Evolutionary conservation across 2,888 invertebrate species (phyloP), one percentile per base, ranked within the genome.

Genomic region (Meloe dianella): DNA sequence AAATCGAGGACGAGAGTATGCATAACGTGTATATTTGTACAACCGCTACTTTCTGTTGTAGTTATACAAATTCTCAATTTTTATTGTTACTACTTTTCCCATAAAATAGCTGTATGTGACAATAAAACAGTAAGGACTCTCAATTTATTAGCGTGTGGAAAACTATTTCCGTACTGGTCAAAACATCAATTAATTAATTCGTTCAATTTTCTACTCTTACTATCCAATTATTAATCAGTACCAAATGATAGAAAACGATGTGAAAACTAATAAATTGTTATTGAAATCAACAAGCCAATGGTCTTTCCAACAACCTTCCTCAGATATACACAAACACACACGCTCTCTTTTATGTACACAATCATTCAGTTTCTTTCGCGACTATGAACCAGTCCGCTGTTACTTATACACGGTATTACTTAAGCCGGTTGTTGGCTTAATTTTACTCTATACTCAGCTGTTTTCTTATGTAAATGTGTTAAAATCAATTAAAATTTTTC

Each of bases 341-440:
- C n/a, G 27, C 27, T 54, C 54, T 54, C 54, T 27, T 54, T 27
- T 27, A 54, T 24, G 9, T 9, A 47, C 17, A 20, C 14, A 54
- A 54, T 54, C 73, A 65, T 68, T 75, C 74, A 75, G 75, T 75
- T 69, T 73, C 72, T 69, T 73, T 71, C 71, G 71, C 72, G 75
- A 71, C 27, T 72, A 72, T 74, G 72, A 72, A 70, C 71, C 73
- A 67, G 66, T 63, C 54, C 60, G 60, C 22, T 51, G 5, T 24
- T 51, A 17, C 20, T 14, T 47, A 47, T 22, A 22, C 61, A 64
- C 56, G 66, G 61, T 65, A 71, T 63, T 66, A 51, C 67, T 61
- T 65, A 62, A 29, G 38, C 65, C 65, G 70, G 67, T 69, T 61
- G 60, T 61, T 61, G 57, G 35, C 60, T 68, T 64, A 56, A 57